Evolutionary conservation across 2,113 vertebrate genomes (phyloP).

Genomic region (Crotalus helleri): DNA sequence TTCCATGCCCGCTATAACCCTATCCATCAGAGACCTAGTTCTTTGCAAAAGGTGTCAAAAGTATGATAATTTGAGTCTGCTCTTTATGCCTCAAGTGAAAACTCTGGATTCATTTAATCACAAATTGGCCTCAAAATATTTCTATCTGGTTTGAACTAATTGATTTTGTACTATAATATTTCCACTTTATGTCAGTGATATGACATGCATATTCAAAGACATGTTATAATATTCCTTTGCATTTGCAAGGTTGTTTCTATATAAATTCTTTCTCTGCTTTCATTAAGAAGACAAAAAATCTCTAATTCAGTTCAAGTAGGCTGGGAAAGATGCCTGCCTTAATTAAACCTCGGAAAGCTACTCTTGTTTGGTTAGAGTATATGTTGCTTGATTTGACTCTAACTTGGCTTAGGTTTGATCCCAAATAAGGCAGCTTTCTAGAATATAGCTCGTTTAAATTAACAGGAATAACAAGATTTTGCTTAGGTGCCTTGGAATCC

Average conservation of each 20-base stretch:
- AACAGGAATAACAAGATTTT: not conserved
- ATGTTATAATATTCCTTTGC: not conserved
- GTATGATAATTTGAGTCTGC: not conserved
- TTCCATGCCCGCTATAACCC: not conserved
- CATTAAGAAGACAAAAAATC: not conserved
- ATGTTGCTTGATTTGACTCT: not conserved
- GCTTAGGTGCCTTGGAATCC: not conserved
- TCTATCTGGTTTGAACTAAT: not conserved
- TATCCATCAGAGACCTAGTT: not conserved
- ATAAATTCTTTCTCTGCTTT: not conserved
- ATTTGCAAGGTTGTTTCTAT: not conserved
- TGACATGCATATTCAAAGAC: not conserved
- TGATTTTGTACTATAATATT: not conserved
- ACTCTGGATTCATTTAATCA: not conserved
- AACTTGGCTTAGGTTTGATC: not conserved
- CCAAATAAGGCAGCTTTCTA: not conserved
- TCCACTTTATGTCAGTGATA: not conserved
- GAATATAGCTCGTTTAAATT: not conserved
- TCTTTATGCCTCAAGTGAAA: not conserved
- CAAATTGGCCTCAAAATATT: not conserved
- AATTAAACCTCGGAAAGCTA: not conserved
- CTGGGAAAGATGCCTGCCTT: not conserved
- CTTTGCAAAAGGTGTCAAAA: not conserved
- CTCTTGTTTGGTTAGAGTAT: not conserved
- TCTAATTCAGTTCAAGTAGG: not conserved